Percentiles rank a stretch among this genome's conserved stretches.
Evolutionary conservation across 2,888 invertebrate genomes (phyloP).

Genomic region (Zele albiditarsus): DNA sequence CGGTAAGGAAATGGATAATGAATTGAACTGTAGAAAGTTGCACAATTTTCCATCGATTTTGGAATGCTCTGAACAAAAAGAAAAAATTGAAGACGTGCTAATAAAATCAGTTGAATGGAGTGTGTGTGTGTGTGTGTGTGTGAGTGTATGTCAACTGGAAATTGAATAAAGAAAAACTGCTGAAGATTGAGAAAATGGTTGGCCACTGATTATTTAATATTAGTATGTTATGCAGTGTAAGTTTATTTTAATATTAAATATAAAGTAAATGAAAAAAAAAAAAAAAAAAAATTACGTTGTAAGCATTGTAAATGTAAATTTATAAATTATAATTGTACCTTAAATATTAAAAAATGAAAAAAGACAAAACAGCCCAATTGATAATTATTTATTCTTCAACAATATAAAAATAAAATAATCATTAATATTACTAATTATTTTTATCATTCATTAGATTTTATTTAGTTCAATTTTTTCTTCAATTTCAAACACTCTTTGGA

Average conservation of each 20-base stretch:
- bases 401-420: conserved; percentile 8
- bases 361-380: conserved; percentile 18
- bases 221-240: conserved; percentile 64
- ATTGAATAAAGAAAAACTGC: conserved; percentile 46
- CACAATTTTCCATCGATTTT: no score
- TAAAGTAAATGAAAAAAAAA: conserved; percentile 46
- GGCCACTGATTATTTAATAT: conserved; percentile 61
- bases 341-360: conserved; percentile 56
- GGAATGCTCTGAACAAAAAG: no score
- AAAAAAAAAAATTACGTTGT: conserved; percentile 57
- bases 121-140: no score
- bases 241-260: conserved; percentile 70
- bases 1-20: no score
- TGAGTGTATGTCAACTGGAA: no score
- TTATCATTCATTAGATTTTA: background rate
- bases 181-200: conserved; percentile 47
- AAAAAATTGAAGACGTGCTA: background rate
- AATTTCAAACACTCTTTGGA: conserved; percentile 5
- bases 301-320: conserved; percentile 71
- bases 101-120: conserved; percentile 33
- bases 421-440: background rate
- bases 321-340: conserved; percentile 71
- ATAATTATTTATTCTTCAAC: conserved; percentile 19
- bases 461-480: background rate
- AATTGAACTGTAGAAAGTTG: no score